These are phyloP conservation scores for Eurystomus glaucurus DNA, from an alignment of 2,797 vertebrate species.

Conservation along the genomic window DNA sequence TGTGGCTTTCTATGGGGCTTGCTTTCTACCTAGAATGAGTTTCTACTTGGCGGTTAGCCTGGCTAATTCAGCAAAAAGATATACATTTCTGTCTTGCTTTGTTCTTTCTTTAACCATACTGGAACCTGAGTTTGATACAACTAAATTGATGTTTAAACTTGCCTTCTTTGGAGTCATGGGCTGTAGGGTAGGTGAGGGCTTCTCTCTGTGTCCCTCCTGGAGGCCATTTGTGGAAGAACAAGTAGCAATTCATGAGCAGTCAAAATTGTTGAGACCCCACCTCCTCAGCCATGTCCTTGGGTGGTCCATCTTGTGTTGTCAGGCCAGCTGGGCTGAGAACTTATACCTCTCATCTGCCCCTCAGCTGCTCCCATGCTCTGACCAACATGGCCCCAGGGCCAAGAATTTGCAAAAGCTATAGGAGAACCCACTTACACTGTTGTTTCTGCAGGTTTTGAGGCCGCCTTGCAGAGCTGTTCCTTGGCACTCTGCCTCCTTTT, in stretches of 20 bases:
- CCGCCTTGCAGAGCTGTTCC: background rate
- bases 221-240: background rate
- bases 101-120: background rate
- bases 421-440: background rate
- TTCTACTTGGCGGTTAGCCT: background rate
- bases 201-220: background rate
- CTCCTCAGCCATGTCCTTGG: background rate
- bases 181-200: background rate
- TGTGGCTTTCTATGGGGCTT: accelerated
- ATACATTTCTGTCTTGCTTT: background rate
- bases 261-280: background rate
- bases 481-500: background rate
- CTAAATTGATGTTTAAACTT: background rate
- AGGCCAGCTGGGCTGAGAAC: background rate
- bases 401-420: background rate
- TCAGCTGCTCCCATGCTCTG: accelerated
- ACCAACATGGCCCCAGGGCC: background rate
- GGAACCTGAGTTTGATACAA: background rate
- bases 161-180: background rate
- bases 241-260: background rate
- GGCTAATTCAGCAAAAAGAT: background rate
- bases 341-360: background rate
- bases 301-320: background rate
- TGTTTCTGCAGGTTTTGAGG: background rate
- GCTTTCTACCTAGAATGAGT: background rate